Evolutionary conservation across 1,140 invertebrate species (phyloP), one percentile per base, ranked within the genome.

Genomic region (Sarcophaga peregrina): DNA sequence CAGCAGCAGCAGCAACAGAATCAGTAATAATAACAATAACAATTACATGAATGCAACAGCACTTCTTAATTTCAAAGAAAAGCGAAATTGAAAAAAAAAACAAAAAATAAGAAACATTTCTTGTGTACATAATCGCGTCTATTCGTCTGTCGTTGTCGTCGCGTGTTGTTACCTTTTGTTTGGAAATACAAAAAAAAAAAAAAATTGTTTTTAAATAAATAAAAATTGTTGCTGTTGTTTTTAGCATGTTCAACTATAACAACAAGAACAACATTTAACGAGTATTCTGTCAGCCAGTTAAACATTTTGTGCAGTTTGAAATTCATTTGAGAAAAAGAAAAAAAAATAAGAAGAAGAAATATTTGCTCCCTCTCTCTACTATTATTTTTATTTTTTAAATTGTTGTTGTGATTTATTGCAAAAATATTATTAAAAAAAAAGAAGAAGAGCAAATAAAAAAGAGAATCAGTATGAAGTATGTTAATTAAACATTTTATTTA

Each of bases 21-120:
- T 0, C 62, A 72, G 37, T n/a, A 72, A 17, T 9, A 72, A 3
- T 11, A 72, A 72, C 62, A 72, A 72, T 25, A 72, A 72, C 62
- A 72, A 72, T 72, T 8, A 72, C 25, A 4, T 37, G 25, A 37
- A 37, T 37, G 45, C 20, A 25, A 52, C 50, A 78, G 75, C 50
- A 50, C 75, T 78, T 50, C 48, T 78, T 52, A 52, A 78, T 50
- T 50, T 52, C n/a, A 78, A 78, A 25, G n/a, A 48, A 78, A 46
- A 25, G 17, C 25, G 45, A 46, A 75, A 75, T 8, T n/a, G 46
- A 13, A 46, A 75, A 76, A 76, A 17, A n/a, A 50, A 78, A 78
- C 13, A 78, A 78, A 78, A 78, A 52, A 78, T 50, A 78, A 13
- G 15, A 9, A 46, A 75, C 11, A 46, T 46, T 68, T 68, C 20